phyloP scores from a whole-genome alignment of 2,797 vertebrate genomes.

The Anisognathus igniventris region DNA sequence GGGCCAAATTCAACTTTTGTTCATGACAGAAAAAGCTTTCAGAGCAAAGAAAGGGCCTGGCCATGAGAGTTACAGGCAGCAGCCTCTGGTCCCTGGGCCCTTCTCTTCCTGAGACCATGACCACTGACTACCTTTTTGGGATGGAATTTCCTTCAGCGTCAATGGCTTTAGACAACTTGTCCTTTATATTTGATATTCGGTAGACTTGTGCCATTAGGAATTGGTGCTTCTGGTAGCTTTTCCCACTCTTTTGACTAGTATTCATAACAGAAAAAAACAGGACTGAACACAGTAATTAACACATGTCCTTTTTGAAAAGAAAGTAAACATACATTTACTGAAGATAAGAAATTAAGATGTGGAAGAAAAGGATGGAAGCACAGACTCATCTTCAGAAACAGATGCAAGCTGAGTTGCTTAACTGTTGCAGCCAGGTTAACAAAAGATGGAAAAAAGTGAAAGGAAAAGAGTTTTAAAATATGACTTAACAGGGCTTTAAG shows the following conservation, averaged over 20 bases:
- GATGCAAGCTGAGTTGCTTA: neutral
- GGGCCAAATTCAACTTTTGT: conserved; percentile 21
- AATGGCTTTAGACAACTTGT: neutral
- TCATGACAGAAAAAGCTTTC: neutral
- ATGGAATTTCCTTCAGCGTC: neutral
- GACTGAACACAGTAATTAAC: neutral
- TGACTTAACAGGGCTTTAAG: neutral
- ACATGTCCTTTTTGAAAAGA: neutral
- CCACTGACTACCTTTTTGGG: neutral
- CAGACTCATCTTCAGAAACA: neutral
- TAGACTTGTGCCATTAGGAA: neutral
- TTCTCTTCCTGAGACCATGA: neutral
- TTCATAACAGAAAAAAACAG: neutral
- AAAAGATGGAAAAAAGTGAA: fast-evolving
- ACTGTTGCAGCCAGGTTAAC: neutral
- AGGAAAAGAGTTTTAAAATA: fast-evolving
- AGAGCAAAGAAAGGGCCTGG: neutral
- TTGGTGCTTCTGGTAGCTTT: neutral
- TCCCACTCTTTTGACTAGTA: neutral
- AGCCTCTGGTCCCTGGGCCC: neutral
- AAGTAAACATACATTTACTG: neutral
- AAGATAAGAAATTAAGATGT: neutral
- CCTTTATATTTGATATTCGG: neutral
- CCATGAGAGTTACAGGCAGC: neutral
- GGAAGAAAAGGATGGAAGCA: neutral